Percentiles rank a stretch among this genome's conserved stretches.
These are phyloP conservation scores for Apostichopus parvimensis DNA, from an alignment of 35 echinoderm and acorn worm species.

Conservation along the genomic window DNA sequence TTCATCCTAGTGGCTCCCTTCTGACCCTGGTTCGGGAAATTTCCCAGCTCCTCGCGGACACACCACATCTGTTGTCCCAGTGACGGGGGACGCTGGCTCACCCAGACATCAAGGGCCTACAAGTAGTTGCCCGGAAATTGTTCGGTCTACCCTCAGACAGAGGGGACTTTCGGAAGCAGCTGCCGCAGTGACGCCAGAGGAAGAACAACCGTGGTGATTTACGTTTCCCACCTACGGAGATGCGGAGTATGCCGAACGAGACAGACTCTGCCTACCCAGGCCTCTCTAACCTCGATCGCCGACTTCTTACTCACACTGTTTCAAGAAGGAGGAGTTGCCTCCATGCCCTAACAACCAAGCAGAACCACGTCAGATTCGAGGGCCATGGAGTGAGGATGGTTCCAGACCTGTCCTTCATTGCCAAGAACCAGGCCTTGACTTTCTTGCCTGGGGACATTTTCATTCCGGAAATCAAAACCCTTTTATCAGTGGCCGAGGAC, in stretches of 20 bases:
- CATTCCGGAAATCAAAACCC: not conserved
- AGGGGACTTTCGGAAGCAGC: no score
- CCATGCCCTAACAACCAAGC: no score
- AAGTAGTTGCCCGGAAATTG: not conserved
- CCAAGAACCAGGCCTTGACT: not conserved
- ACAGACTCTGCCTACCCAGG: no score
- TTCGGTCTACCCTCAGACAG: not conserved
- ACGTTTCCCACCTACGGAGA: no score
- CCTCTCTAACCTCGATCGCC: not conserved
- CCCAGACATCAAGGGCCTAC: not conserved
- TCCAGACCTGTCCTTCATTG: not conserved
- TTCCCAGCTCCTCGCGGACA: not conserved
- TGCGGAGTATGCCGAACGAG: not conserved
- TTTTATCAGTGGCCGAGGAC: no score
- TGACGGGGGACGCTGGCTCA: not conserved
- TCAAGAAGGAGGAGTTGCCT: no score
- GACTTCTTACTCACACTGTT: not conserved
- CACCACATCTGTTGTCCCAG: not conserved
- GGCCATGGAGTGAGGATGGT: no score
- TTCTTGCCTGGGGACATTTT: not conserved
- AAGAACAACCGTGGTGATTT: no score
- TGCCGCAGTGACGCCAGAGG: no score
- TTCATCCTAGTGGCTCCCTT: not conserved
- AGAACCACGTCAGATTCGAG: not conserved
- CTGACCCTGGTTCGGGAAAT: not conserved